Evolutionary conservation across 1,140 invertebrate species (phyloP).

Genomic region (Holcopasites calliopsidis): DNA sequence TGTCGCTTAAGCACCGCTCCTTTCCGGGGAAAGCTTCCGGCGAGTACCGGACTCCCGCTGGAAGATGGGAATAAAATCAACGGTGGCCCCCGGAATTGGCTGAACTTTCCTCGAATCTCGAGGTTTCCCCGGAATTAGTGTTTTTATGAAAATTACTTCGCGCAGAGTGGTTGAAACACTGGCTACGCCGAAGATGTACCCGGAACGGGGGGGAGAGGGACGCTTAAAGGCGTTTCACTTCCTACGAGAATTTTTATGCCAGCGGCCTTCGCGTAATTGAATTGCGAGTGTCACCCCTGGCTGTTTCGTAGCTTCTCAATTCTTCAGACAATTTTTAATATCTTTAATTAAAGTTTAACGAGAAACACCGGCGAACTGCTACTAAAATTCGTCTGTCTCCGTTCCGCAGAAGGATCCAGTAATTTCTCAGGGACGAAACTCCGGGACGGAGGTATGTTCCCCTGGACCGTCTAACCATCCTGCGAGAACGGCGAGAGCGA

Average conservation of each 20-base stretch:
- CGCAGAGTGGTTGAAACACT: background rate
- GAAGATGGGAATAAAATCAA: background rate
- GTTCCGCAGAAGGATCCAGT: constrained; percentile 18
- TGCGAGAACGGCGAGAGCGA: constrained; percentile 42
- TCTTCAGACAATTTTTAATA: background rate
- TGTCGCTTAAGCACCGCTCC: background rate
- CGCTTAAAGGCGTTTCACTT: background rate
- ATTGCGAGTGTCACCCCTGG: background rate
- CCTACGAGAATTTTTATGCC: background rate
- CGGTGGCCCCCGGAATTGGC: background rate
- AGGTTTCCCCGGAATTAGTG: background rate
- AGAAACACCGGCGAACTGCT: no score
- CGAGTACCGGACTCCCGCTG: background rate
- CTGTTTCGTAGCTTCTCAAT: background rate
- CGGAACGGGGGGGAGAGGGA: background rate
- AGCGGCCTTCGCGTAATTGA: background rate
- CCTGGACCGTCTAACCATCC: constrained; percentile 48
- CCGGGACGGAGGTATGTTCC: constrained; percentile 32
- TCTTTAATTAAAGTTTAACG: no score
- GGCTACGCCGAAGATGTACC: background rate
- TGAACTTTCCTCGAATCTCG: background rate
- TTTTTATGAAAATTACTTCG: constrained; percentile 15
- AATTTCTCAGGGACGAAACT: background rate
- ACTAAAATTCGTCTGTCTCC: background rate
- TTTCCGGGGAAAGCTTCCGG: background rate